Evolutionary conservation across 2,888 invertebrate genomes (phyloP).

Genomic region (Sipha maydis): DNA sequence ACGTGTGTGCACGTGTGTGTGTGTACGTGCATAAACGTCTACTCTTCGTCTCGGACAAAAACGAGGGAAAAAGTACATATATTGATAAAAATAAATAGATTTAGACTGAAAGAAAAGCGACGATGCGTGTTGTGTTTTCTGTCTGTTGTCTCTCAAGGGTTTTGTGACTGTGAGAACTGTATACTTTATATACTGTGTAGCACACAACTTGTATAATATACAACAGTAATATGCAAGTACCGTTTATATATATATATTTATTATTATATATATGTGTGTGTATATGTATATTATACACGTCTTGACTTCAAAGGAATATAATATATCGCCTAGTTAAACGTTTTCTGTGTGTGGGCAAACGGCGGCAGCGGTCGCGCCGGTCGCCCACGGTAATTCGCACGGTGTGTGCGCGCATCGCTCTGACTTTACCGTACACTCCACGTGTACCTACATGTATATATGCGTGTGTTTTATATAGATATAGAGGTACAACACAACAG

Average conservation of each 20-base stretch:
- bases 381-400: conserved; percentile 59
- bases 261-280: neutral
- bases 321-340: conserved; percentile 27
- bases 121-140: neutral
- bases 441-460: neutral
- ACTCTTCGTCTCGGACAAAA: conserved; percentile 10
- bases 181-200: too few species aligned
- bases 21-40: neutral
- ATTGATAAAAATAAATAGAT: conserved; percentile 33
- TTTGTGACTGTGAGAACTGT: conserved; percentile 46
- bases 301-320: conserved; percentile 35
- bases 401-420: neutral
- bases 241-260: too few species aligned
- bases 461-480: neutral
- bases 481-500: too few species aligned
- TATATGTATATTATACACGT: neutral
- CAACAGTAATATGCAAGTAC: too few species aligned
- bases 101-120: neutral
- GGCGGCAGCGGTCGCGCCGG: neutral
- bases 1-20: neutral
- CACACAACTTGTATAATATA: too few species aligned
- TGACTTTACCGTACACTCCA: too few species aligned
- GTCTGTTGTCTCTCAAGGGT: conserved; percentile 15
- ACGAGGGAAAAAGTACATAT: neutral
- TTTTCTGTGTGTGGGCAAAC: conserved; percentile 26